Evolutionary conservation across 2,888 invertebrate species (phyloP).

Genomic region (Abrostola triplasia): DNA sequence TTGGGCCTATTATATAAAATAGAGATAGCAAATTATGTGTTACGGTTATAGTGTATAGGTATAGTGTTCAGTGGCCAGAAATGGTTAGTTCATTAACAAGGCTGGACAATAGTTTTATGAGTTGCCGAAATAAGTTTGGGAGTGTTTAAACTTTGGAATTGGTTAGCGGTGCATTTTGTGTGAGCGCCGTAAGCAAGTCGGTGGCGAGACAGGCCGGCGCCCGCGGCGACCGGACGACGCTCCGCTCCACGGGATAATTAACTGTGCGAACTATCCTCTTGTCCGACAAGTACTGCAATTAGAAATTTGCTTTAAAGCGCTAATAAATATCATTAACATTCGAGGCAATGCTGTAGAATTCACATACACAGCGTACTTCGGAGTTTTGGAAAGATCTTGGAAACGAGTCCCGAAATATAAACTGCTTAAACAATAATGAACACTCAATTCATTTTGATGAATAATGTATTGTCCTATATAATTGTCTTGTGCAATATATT

Average conservation of each 20-base stretch:
- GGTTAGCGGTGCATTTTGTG: constrained; percentile 84
- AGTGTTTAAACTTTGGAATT: constrained; percentile 83
- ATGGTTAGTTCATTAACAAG: constrained; percentile 68
- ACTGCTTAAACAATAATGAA: not conserved
- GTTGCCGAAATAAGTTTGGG: constrained; percentile 83
- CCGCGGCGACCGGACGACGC: constrained; percentile 69
- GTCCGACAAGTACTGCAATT: constrained; percentile 76
- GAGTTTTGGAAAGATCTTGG: not conserved
- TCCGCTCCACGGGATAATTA: constrained; percentile 79
- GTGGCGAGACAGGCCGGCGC: constrained; percentile 66
- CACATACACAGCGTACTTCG: not conserved
- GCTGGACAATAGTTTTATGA: constrained; percentile 83
- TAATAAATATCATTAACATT: constrained; percentile 78
- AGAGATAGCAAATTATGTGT: too few relatives aligned
- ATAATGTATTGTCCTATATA: too few relatives aligned
- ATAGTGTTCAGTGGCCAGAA: constrained; percentile 31
- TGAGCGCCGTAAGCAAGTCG: constrained; percentile 64
- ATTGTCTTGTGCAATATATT: too few relatives aligned
- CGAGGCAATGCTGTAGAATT: constrained; percentile 19
- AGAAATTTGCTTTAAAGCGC: constrained; percentile 78
- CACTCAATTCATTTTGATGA: too few relatives aligned
- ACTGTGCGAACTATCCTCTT: constrained; percentile 82
- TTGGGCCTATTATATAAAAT: too few relatives aligned
- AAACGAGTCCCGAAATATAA: not conserved
- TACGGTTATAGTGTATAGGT: not conserved